Evolutionary conservation across 2,797 vertebrate genomes (phyloP).

Genomic region (Taeniopygia guttata): DNA sequence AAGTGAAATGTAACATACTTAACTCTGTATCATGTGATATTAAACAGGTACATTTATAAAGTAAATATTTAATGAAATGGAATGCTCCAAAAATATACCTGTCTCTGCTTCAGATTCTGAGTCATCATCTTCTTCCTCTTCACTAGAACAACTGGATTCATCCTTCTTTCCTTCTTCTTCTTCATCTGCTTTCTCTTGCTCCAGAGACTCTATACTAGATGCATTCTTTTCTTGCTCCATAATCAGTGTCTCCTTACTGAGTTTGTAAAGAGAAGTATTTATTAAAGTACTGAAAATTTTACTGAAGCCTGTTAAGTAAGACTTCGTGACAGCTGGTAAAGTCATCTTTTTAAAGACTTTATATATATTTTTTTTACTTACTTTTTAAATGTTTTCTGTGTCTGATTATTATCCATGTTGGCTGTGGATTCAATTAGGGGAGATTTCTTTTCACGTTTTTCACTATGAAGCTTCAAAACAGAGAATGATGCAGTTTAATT

Average conservation of each 20-base stretch:
- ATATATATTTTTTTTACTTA: slow-evolving; percentile 66
- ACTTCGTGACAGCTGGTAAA: neutral
- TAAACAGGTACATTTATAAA: neutral
- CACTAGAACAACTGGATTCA: slow-evolving; percentile 98
- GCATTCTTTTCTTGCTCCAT: slow-evolving; percentile 91
- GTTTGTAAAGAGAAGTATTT: slow-evolving; percentile 18
- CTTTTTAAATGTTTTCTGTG: slow-evolving; percentile 92
- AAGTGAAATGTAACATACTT: neutral
- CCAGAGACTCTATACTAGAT: slow-evolving; percentile 90
- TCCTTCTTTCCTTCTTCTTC: slow-evolving; percentile 97
- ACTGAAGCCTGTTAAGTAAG: neutral
- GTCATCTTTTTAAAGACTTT: neutral
- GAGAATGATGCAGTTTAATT: slow-evolving; percentile 36
- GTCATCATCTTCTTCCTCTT: slow-evolving; percentile 98
- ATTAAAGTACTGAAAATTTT: neutral
- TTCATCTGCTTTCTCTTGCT: slow-evolving; percentile 94
- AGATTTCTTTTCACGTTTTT: slow-evolving; percentile 96
- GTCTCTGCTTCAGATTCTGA: slow-evolving; percentile 97
- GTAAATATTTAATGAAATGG: neutral
- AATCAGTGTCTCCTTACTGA: slow-evolving; percentile 92
- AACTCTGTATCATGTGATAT: neutral
- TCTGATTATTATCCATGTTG: slow-evolving; percentile 93
- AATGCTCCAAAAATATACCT: slow-evolving; percentile 71
- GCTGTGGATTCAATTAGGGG: slow-evolving; percentile 93
- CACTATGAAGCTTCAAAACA: slow-evolving; percentile 85